phyloP scores from a whole-genome alignment of 2,797 vertebrate genomes.

The Rhabdomys pumilio region DNA sequence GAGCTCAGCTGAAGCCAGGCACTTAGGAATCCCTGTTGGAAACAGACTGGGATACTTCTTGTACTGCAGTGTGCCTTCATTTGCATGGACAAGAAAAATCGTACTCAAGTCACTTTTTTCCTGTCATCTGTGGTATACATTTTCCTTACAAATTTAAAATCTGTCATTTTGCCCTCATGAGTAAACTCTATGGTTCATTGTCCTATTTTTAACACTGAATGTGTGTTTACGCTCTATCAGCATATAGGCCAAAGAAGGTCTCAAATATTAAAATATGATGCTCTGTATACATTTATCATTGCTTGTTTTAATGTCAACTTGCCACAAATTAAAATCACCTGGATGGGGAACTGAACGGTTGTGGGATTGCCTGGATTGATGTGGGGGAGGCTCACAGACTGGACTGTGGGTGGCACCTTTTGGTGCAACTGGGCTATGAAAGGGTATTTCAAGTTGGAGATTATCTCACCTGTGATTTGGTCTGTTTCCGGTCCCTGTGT shows the following conservation, averaged over 20 bases:
- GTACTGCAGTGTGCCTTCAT: background rate
- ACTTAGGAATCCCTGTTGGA: slow-evolving; percentile 55
- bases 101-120: slow-evolving; percentile 54
- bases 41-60: slow-evolving; percentile 10
- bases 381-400: background rate
- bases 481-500: background rate
- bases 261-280: slow-evolving; percentile 61
- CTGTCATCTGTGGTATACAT: slow-evolving; percentile 60
- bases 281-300: background rate
- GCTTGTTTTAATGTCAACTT: background rate
- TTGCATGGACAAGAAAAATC: slow-evolving; percentile 68
- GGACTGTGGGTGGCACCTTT: background rate
- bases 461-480: background rate
- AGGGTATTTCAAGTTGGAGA: too few relatives aligned
- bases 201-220: slow-evolving; percentile 69
- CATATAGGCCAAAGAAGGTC: slow-evolving; percentile 50
- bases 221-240: background rate
- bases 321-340: background rate
- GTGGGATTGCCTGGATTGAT: background rate
- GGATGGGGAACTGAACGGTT: background rate
- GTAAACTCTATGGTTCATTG: slow-evolving; percentile 67
- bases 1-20: slow-evolving; percentile 35
- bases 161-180: slow-evolving; percentile 60
- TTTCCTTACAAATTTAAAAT: slow-evolving; percentile 72
- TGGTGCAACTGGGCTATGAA: background rate